phyloP scores from a whole-genome alignment of 2,113 vertebrate genomes.

The Phalacrocorax aristotelis region DNA sequence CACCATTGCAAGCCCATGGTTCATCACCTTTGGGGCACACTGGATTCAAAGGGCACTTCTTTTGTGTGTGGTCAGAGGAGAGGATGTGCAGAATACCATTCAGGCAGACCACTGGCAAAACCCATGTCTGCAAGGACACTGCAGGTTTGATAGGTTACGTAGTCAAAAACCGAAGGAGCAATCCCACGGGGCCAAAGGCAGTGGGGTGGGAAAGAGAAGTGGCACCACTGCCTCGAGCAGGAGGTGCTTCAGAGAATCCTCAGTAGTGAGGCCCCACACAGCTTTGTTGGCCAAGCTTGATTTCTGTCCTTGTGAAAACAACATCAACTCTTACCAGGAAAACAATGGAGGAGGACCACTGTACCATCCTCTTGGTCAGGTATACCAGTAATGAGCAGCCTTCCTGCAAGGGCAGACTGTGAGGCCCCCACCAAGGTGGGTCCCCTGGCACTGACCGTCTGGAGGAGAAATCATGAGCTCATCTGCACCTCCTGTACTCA shows the following conservation, averaged over 20 bases:
- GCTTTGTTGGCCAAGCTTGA: neutral
- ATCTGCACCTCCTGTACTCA: neutral
- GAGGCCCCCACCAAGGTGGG: neutral
- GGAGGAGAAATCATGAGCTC: neutral
- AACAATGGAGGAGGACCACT: neutral
- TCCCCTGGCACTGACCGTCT: neutral
- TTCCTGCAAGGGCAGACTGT: neutral
- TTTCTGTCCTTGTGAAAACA: neutral
- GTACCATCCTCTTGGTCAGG: neutral
- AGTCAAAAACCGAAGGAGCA: neutral
- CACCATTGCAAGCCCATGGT: neutral
- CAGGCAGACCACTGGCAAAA: neutral
- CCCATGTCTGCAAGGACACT: neutral
- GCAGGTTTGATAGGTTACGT: neutral
- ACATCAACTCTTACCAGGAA: neutral
- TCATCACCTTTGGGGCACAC: neutral
- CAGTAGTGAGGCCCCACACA: neutral
- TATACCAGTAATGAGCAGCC: neutral
- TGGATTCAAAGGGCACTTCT: neutral
- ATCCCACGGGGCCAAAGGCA: neutral
- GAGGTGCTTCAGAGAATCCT: neutral
- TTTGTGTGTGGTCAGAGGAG: neutral
- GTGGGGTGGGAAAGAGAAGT: neutral
- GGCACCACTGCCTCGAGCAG: neutral
- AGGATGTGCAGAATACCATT: neutral